Evolutionary conservation across 2,113 vertebrate species (phyloP), one percentile per base, ranked within the genome.

Genomic region (Brachypodius melanocephalos): DNA sequence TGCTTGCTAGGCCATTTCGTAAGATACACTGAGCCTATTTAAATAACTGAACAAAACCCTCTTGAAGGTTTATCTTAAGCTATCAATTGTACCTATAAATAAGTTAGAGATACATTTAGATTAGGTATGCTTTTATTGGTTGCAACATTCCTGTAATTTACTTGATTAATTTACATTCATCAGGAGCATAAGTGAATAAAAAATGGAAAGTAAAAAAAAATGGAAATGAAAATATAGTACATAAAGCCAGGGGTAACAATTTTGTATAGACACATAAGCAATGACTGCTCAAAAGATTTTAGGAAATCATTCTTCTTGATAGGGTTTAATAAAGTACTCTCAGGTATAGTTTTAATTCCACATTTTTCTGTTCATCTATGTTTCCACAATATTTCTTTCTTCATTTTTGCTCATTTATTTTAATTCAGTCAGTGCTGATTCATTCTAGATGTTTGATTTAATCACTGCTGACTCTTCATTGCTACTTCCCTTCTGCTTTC

Each of bases 381-480:
- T 59, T 38, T 93, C 55, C 48, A 59, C 28, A 55, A 46, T 59
- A 69, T 73, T 86, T 77, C 73, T 54, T 55, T 51, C 68, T 94
- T 86, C 24, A 36, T 40, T 93, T 94, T 83, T 89, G 51, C 46
- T 92, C 78, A 74, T 86, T 90, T 91, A 58, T 76, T 83, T 90
- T 84, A 92, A 83, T 89, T 90, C 21, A 43, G 54, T 59, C 17
- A 58, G 34, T 18, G 48, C 55, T 86, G 86, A 93, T 57, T 86
- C 79, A 94, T 38, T 86, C 51, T 81, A 71, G 51, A 74, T 49
- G 19, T 66, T 92, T 92, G 54, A 90, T 90, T 90, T 46, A 92
- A 74, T 71, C 58, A 74, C 38, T 88, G 63, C 48, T 93, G 82
- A 69, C 49, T 79, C 57, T 54, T 76, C 63, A 83, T 69, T 45